Base-by-base conservation (phyloP, 2,888 invertebrate species). In the Ophion obscuratus region DNA sequence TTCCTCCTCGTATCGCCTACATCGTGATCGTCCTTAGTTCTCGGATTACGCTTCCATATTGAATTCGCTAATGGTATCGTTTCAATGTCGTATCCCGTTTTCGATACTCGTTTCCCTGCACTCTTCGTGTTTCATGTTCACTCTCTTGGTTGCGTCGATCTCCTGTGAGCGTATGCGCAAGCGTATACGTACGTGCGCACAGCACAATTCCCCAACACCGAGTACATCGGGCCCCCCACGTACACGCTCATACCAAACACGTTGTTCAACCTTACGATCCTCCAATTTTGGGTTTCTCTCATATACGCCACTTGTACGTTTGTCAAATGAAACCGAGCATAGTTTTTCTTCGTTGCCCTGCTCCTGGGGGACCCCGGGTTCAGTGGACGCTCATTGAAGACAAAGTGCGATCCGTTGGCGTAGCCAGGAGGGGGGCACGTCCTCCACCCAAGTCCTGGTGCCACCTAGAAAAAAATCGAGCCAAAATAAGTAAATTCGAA, bases 1-100 rank as follows among this genome's bases (percentile, higher is more conserved):
- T 53, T 76, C 36, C 40, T 53, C 40, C 31, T 75, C 47, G 36
- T 78, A 57, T 73, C 77, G 77, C 79, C 59, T 71, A 68, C 61
- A 61, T 83, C 66, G 57, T 64, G 77, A 20, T 83, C 67, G 62
- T 75, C 10, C 68, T 74, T 64, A 74, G 81, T 78, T 76, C 24
- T 62, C 81, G 17, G 17, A 76, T 76, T 79, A 66, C 14, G 47
- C 83, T 78, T 83, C n/a, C 66, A 67, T 79, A 40, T 40, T 40
- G 62, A 27, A 53, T 78, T 47, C 57, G 53, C 17, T 53, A 75
- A 59, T 64, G 74, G 59, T 75, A 36, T 76, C 62, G 75, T 81
- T 67, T 70, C 44, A 20, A 20, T 57, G 36, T 20, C 40, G 31
- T 36, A n/a, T 59, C 10, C 57, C 7, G 7, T 36, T n/a, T 73